These are phyloP conservation scores for Nemurella pictetii DNA, from an alignment of 2,888 invertebrate genomes.

Conservation along the genomic window DNA sequence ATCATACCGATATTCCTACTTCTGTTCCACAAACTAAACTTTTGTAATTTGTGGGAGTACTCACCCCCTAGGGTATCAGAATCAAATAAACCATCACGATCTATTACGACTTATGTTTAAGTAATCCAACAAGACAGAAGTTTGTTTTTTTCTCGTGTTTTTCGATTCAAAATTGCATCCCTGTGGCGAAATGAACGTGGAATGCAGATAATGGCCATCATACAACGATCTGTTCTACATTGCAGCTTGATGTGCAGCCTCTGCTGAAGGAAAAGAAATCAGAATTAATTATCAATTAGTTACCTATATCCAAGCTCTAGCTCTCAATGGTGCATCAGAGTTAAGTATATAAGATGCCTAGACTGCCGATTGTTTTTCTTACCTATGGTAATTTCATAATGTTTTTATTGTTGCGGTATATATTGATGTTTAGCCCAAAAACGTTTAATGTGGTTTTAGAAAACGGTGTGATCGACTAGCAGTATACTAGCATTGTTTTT, in stretches of 20 bases:
- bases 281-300: constrained; percentile 7
- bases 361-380: too few species aligned
- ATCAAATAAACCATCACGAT: background rate
- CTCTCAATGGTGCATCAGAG: background rate
- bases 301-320: background rate
- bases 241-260: background rate
- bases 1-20: background rate
- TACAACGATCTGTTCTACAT: background rate
- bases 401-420: too few species aligned
- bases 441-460: too few species aligned
- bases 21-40: background rate
- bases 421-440: too few species aligned
- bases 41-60: background rate
- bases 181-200: background rate
- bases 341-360: too few species aligned
- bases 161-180: constrained; percentile 6
- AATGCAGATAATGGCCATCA: constrained; percentile 21
- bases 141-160: background rate
- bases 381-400: too few species aligned
- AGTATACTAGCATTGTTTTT: too few species aligned
- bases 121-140: too few species aligned
- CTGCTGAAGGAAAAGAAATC: constrained; percentile 4
- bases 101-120: background rate
- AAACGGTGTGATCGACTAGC: too few species aligned
- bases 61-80: background rate